These are phyloP conservation scores for Litoditis marina DNA, from an alignment of 2,888 invertebrate species.

Conservation along the genomic window DNA sequence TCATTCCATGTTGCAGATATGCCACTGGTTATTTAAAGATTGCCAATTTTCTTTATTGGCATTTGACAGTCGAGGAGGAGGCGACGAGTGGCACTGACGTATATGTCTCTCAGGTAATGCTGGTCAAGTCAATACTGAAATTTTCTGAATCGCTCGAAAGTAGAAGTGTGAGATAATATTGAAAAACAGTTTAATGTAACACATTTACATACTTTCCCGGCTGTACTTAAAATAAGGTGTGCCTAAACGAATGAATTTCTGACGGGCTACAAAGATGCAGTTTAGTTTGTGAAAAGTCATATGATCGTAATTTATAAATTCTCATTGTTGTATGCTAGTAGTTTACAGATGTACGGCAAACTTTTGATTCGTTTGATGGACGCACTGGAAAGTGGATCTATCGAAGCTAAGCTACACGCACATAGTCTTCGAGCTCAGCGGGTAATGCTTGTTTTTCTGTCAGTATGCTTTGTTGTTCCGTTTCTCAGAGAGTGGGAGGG, in stretches of 20 bases:
- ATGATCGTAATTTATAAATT: neutral
- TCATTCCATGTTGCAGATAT: constrained; percentile 66
- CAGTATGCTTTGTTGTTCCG: neutral
- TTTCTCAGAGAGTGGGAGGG: neutral
- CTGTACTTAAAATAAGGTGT: too few relatives aligned
- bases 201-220: too few relatives aligned
- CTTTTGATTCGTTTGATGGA: constrained; percentile 24
- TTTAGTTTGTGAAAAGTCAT: too few relatives aligned
- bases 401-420: constrained; percentile 15
- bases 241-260: too few relatives aligned
- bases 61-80: constrained; percentile 46
- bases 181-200: too few relatives aligned
- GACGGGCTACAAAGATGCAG: too few relatives aligned
- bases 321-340: neutral
- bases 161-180: too few relatives aligned
- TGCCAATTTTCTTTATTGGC: constrained; percentile 95
- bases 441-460: too few relatives aligned
- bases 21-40: constrained; percentile 83
- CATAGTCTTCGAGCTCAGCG: constrained; percentile 16
- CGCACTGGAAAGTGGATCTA: constrained; percentile 14
- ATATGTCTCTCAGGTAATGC: constrained; percentile 16
- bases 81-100: constrained; percentile 24
- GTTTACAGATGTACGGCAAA: constrained; percentile 27
- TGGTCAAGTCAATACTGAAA: constrained; percentile 1
- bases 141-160: constrained; percentile 9